phyloP scores from a whole-genome alignment of 2,888 invertebrate genomes.

The Beris chalybata region DNA sequence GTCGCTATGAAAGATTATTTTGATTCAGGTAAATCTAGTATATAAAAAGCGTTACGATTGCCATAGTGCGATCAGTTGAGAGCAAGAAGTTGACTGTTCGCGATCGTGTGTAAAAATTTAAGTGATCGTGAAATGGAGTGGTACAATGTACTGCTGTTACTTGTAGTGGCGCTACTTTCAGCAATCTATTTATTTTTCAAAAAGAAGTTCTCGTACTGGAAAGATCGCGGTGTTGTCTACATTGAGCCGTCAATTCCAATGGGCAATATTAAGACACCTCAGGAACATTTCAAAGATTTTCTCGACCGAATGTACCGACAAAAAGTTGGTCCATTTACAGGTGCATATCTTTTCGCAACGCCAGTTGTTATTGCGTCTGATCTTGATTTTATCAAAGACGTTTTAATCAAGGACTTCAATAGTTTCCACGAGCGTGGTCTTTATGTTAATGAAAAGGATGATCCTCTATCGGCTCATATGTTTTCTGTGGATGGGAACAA shows the following conservation, averaged over 20 bases:
- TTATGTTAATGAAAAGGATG: slow-evolving; percentile 49
- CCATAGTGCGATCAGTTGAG: too few relatives aligned
- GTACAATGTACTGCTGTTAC: neutral
- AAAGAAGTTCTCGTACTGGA: slow-evolving; percentile 18
- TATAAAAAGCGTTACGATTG: too few relatives aligned
- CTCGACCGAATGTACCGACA: slow-evolving; percentile 46
- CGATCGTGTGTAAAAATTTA: too few relatives aligned
- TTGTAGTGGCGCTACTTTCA: neutral
- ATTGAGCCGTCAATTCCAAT: slow-evolving; percentile 43
- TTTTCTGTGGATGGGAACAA: slow-evolving; percentile 50
- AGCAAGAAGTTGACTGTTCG: too few relatives aligned
- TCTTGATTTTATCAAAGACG: slow-evolving; percentile 44
- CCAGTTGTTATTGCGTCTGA: slow-evolving; percentile 39
- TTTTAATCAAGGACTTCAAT: slow-evolving; percentile 54
- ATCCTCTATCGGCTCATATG: slow-evolving; percentile 54
- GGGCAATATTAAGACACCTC: slow-evolving; percentile 40
- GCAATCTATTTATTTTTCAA: slow-evolving; percentile 18
- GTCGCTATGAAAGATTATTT: too few relatives aligned
- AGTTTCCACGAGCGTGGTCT: slow-evolving; percentile 52
- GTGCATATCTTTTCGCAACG: slow-evolving; percentile 36
- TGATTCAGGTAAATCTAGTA: too few relatives aligned
- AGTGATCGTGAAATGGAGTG: too few relatives aligned
- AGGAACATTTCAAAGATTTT: slow-evolving; percentile 39
- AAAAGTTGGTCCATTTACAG: slow-evolving; percentile 39
- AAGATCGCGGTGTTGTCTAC: slow-evolving; percentile 30